phyloP scores from a whole-genome alignment of 2,797 vertebrate species.

The Taenioides sp. region DNA sequence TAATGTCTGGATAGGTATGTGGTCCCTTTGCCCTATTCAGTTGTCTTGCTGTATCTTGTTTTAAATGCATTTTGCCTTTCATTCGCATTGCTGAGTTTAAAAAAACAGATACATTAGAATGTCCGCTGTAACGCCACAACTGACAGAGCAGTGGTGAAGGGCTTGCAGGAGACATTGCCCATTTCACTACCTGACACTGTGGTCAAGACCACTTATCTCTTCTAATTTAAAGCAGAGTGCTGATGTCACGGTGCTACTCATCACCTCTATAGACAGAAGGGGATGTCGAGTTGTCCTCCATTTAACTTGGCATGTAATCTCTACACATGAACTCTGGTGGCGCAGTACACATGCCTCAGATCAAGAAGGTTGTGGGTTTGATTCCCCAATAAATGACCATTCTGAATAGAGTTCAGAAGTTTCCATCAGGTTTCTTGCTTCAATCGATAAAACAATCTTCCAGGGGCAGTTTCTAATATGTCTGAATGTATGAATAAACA shows the following conservation, averaged over 20 bases:
- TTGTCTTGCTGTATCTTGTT: not conserved
- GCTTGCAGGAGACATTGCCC: not conserved
- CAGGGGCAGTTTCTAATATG: not conserved
- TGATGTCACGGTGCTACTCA: not conserved
- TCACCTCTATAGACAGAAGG: not conserved
- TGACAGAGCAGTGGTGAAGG: not conserved
- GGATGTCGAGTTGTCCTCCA: not conserved
- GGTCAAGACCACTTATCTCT: conserved; percentile 9
- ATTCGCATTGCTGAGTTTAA: not conserved
- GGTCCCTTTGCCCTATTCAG: not conserved
- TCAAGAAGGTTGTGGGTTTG: not conserved
- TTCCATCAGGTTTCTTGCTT: not conserved
- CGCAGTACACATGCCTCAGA: not conserved
- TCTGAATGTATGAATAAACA: not conserved
- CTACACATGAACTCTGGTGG: not conserved
- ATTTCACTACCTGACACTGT: conserved; percentile 2
- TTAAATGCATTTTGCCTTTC: not conserved
- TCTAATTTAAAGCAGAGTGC: conserved; percentile 14
- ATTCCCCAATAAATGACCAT: not conserved
- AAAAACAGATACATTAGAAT: conserved; percentile 4
- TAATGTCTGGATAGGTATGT: not conserved
- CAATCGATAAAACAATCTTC: not conserved
- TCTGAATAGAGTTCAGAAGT: not conserved
- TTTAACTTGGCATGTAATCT: not conserved
- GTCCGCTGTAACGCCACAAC: not conserved